Percentiles rank a stretch among this genome's conserved stretches.
Conservation (phyloP, 2,113 vertebrate genomes). For the Sisor rabdophorus region DNA sequence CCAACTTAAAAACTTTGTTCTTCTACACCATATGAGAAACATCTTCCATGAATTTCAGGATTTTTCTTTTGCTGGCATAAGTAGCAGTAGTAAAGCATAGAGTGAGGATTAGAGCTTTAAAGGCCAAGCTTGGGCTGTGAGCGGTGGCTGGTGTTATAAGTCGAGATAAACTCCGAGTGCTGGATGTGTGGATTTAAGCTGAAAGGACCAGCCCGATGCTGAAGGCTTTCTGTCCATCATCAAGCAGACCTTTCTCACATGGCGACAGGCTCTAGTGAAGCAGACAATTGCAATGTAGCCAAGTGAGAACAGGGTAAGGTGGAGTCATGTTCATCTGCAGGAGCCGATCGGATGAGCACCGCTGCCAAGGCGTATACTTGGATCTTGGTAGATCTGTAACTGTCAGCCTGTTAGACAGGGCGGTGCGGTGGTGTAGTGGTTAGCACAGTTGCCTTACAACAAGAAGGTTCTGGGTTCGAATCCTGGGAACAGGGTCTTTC, state of each 20-base stretch:
- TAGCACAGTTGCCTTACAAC: too few species aligned
- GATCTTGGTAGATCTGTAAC: conserved; percentile 62
- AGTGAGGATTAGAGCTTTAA: conserved; percentile 43
- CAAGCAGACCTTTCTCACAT: conserved; percentile 71
- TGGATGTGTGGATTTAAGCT: conserved; percentile 64
- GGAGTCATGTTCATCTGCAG: conserved; percentile 71
- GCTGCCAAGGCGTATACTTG: conserved; percentile 55
- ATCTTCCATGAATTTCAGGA: conserved; percentile 31
- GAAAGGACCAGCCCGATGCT: conserved; percentile 70
- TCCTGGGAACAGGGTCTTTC: too few species aligned
- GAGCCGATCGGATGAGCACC: conserved; percentile 47
- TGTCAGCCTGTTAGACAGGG: conserved; percentile 57
- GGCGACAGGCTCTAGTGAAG: conserved; percentile 74
- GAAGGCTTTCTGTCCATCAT: conserved; percentile 71
- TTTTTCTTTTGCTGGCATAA: conserved; percentile 34
- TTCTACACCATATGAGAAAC: conserved; percentile 39
- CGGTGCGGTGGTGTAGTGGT: too few species aligned
- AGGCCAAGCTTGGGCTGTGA: conserved; percentile 33
- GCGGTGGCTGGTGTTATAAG: conserved; percentile 36
- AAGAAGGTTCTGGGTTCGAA: too few species aligned
- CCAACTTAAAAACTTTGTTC: conserved; percentile 25
- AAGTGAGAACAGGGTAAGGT: conserved; percentile 74
- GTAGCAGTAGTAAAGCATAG: conserved; percentile 26
- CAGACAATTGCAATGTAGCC: conserved; percentile 80
- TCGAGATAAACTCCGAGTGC: conserved; percentile 67